Evolutionary conservation across 1,140 invertebrate genomes (phyloP).

Genomic region (Conopomorpha cramerella): DNA sequence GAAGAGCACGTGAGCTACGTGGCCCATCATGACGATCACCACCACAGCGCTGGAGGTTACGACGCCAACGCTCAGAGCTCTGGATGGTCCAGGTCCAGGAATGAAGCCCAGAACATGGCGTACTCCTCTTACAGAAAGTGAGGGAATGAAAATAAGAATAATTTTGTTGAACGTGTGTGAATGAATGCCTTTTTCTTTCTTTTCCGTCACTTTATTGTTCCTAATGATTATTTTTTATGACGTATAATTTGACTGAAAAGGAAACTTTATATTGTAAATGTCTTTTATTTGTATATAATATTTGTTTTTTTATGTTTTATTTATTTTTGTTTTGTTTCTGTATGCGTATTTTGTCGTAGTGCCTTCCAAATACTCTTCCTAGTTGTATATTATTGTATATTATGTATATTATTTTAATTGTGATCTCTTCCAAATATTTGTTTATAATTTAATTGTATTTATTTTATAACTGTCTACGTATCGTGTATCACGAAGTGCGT

Average conservation of each 20-base stretch:
- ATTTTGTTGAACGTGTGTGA: conserved; percentile 24
- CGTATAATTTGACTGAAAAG: conserved; percentile 37
- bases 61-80: conserved; percentile 45
- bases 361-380: too few relatives aligned
- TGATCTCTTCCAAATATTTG: neutral
- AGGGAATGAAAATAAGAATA: conserved; percentile 6
- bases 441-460: neutral
- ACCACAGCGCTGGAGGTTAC: neutral
- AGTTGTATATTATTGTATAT: too few relatives aligned
- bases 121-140: conserved; percentile 64
- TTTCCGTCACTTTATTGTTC: conserved; percentile 24
- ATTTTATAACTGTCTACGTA: conserved; percentile 2
- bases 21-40: neutral
- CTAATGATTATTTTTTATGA: conserved; percentile 7
- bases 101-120: conserved; percentile 63
- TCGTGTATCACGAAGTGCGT: conserved; percentile 8
- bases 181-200: conserved; percentile 19
- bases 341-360: too few relatives aligned
- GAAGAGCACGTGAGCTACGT: conserved; percentile 61
- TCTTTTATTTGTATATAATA: neutral
- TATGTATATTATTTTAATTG: neutral
- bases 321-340: conserved; percentile 3
- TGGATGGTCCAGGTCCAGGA: conserved; percentile 62
- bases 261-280: conserved; percentile 8
- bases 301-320: conserved; percentile 3